Conservation (phyloP, 1,140 invertebrate genomes). For the Panagrolaimus sp. region DNA sequence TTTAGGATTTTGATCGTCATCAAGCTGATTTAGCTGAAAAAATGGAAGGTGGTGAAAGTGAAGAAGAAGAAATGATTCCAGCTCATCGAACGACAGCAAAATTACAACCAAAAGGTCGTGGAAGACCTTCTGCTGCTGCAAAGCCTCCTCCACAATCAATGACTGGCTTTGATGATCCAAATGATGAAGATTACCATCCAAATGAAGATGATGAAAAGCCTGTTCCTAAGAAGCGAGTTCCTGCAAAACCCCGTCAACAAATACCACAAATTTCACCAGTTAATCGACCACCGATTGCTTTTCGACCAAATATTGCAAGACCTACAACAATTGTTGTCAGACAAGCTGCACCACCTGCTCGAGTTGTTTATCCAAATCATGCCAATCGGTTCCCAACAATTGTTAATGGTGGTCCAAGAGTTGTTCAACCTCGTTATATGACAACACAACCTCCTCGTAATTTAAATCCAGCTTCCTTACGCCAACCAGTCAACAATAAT, state of each 20-base stretch:
- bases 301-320: neutral
- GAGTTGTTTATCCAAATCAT: neutral
- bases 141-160: neutral
- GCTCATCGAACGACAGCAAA: neutral
- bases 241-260: neutral
- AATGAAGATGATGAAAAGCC: neutral
- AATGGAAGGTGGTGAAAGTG: neutral
- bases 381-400: neutral
- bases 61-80: neutral
- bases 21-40: neutral
- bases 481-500: neutral
- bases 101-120: neutral
- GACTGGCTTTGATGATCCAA: neutral
- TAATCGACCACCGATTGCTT: neutral
- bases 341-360: constrained; percentile 10
- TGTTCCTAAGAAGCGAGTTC: neutral
- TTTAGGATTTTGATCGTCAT: constrained; percentile 9
- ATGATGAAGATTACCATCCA: neutral
- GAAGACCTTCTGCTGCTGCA: neutral
- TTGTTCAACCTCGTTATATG: constrained; percentile 6
- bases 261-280: neutral
- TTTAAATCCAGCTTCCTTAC: neutral
- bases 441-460: neutral
- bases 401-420: constrained; percentile 5
- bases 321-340: neutral